phyloP scores from a whole-genome alignment of 2,888 invertebrate genomes.

The Brachyopa scutellaris region DNA sequence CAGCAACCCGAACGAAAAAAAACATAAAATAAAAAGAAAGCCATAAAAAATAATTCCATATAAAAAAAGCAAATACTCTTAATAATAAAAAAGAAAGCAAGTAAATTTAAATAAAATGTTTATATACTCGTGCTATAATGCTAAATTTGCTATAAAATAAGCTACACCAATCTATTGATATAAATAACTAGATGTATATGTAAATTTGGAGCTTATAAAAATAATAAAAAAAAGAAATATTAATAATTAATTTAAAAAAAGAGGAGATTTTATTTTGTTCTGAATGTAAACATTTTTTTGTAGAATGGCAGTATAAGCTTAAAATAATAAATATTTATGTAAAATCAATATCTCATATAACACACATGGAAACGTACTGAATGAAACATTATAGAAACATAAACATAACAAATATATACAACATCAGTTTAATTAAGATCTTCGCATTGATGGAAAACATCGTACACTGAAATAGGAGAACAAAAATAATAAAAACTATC shows the following conservation, averaged over 20 bases:
- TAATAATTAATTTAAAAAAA: not conserved
- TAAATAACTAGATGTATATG: conserved; percentile 56
- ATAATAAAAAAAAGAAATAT: conserved; percentile 2
- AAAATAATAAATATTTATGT: conserved; percentile 18
- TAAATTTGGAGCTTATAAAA: conserved; percentile 58
- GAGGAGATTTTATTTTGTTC: conserved; percentile 22
- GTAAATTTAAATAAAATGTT: conserved; percentile 56
- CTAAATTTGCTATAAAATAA: conserved; percentile 55
- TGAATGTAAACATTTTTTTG: conserved; percentile 43
- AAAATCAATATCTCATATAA: conserved; percentile 37
- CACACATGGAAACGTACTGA: conserved; percentile 51
- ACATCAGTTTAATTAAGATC: conserved; percentile 9
- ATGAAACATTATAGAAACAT: conserved; percentile 34
- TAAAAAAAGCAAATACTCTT: conserved; percentile 19
- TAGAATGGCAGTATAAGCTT: conserved; percentile 53
- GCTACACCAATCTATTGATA: conserved; percentile 61
- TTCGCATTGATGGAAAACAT: conserved; percentile 20
- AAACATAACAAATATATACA: conserved; percentile 8
- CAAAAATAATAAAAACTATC: too few relatives aligned
- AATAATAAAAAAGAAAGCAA: conserved; percentile 18
- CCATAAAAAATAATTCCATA: not conserved
- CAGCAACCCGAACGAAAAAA: conserved; percentile 18
- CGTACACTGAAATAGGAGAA: not conserved
- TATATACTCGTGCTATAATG: conserved; percentile 67
- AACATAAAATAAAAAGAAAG: conserved; percentile 3